Evolutionary conservation across 2,797 vertebrate genomes (phyloP).

Genomic region (Spinus pinus): DNA sequence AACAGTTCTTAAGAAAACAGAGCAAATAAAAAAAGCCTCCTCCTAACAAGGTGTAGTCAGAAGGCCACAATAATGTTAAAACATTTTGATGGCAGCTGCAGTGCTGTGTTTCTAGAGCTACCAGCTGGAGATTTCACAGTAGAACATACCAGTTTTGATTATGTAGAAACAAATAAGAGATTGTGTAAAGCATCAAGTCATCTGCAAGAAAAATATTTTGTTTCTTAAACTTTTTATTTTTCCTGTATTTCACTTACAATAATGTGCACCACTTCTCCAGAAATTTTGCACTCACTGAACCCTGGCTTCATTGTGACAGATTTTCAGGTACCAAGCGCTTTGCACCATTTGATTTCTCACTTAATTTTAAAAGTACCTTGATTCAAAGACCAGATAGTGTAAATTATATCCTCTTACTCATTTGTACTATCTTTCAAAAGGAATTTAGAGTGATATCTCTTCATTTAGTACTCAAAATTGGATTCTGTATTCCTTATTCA

Average conservation of each 20-base stretch:
- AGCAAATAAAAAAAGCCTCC: background rate
- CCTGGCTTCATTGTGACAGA: background rate
- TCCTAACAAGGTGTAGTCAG: background rate
- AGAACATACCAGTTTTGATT: background rate
- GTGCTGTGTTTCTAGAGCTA: background rate
- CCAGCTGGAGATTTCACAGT: background rate
- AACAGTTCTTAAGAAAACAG: background rate
- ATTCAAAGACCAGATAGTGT: background rate
- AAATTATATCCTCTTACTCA: background rate
- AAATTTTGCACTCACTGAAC: background rate
- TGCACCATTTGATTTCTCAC: background rate
- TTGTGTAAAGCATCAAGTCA: background rate
- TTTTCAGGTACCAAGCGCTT: background rate
- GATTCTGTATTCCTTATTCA: background rate
- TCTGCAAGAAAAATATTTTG: background rate
- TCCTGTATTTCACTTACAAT: background rate
- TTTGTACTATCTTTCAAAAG: background rate
- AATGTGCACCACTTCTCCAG: background rate
- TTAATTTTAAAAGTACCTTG: background rate
- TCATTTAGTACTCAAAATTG: background rate
- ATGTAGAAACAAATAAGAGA: background rate
- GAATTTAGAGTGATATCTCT: background rate
- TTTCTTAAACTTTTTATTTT: background rate
- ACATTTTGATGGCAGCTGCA: background rate
- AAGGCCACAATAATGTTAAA: background rate